Evolutionary conservation across 2,888 invertebrate genomes (phyloP).

Genomic region (Macrophya alboannulata): DNA sequence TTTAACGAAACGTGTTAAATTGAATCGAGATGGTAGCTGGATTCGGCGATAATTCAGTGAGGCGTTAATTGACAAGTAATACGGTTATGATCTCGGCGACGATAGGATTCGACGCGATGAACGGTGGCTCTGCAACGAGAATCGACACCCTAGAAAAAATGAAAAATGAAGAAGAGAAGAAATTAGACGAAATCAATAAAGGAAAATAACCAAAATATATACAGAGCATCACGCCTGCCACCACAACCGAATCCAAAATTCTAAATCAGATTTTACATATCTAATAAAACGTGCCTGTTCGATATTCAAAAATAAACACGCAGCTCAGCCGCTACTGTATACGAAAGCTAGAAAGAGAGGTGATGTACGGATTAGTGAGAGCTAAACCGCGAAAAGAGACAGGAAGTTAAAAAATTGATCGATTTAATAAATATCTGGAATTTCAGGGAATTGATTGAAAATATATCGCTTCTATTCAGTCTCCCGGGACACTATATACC

Average conservation of each 20-base stretch:
- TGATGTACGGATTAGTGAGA: neutral
- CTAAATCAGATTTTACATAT: conserved; percentile 43
- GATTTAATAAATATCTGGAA: neutral
- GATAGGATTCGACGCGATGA: neutral
- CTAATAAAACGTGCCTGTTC: conserved; percentile 51
- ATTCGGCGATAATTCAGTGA: conserved; percentile 41
- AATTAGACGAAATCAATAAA: no score
- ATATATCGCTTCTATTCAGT: neutral
- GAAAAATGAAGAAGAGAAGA: neutral
- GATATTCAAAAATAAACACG: conserved; percentile 50
- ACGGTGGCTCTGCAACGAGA: neutral
- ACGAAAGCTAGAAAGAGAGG: neutral
- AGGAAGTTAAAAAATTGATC: conserved; percentile 20
- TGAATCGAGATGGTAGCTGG: conserved; percentile 38
- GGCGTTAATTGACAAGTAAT: conserved; percentile 49
- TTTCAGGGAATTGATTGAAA: conserved; percentile 3
- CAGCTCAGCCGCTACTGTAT: neutral
- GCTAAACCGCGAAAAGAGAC: neutral
- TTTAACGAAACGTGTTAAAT: conserved; percentile 47
- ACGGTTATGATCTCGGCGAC: conserved; percentile 43
- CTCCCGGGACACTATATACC: neutral
- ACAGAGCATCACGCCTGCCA: neutral
- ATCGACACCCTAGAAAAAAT: neutral
- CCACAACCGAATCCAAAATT: neutral
- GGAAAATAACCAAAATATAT: neutral